phyloP scores from a whole-genome alignment of 2,888 invertebrate genomes.

The Crossocerus cetratus region DNA sequence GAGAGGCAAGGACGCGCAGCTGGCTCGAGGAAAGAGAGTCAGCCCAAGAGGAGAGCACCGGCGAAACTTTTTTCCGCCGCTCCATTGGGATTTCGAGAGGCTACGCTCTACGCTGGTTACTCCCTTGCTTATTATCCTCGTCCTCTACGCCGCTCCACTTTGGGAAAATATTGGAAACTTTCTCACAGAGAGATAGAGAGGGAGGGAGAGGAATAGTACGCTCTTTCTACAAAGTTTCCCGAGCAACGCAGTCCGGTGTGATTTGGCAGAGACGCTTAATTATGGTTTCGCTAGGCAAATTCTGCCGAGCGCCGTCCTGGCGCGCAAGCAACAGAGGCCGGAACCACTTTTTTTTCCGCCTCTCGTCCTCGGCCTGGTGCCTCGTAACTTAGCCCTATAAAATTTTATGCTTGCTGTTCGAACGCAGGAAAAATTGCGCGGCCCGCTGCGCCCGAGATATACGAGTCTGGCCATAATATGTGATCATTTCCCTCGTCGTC shows the following conservation, averaged over 20 bases:
- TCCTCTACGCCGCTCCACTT: constrained; percentile 21
- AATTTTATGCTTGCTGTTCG: background rate
- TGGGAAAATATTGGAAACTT: too few species aligned
- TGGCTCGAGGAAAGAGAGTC: background rate
- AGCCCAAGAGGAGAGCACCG: background rate
- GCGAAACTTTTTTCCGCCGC: constrained; percentile 37
- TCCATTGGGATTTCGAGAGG: constrained; percentile 42
- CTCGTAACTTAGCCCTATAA: too few species aligned
- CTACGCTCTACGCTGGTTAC: constrained; percentile 36
- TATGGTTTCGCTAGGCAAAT: too few species aligned
- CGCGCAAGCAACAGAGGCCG: too few species aligned
- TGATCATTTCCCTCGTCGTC: constrained; percentile 26
- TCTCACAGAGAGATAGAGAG: too few species aligned
- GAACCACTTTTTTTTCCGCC: too few species aligned
- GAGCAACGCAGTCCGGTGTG: too few species aligned
- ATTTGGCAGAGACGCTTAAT: too few species aligned
- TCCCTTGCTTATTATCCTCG: constrained; percentile 48
- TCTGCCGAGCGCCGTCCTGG: too few species aligned
- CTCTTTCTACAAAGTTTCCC: too few species aligned
- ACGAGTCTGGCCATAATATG: constrained; percentile 25
- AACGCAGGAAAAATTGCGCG: constrained; percentile 1
- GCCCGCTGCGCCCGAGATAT: constrained; percentile 6
- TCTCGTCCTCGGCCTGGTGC: too few species aligned
- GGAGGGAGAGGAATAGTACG: too few species aligned
- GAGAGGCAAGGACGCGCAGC: background rate